Conservation (phyloP, 23 tunicate species). For the Styela clava region DNA sequence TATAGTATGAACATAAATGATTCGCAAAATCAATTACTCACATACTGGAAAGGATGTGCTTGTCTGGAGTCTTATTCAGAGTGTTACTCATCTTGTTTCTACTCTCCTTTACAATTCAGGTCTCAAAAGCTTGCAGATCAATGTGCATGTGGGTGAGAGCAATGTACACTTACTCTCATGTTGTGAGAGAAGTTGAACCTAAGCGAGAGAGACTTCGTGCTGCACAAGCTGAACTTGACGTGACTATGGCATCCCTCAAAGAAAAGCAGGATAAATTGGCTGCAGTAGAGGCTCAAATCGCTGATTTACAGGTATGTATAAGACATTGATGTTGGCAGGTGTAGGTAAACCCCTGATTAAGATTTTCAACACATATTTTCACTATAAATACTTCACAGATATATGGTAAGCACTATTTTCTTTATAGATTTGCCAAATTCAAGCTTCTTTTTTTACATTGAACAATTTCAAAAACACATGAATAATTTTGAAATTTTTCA, state of each 20-base stretch:
- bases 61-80: no score
- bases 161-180: conserved; percentile 95
- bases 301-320: conserved; percentile 70
- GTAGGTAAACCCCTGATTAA: no score
- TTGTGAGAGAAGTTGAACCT: conserved; percentile 94
- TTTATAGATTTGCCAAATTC: no score
- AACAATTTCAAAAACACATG: no score
- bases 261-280: conserved; percentile 91
- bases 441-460: no score
- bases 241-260: conserved; percentile 80
- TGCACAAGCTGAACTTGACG: conserved; percentile 93
- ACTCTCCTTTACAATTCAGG: conserved; percentile 30
- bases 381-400: background rate
- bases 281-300: conserved; percentile 79
- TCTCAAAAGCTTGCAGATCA: conserved; percentile 94
- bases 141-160: conserved; percentile 99
- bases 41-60: no score
- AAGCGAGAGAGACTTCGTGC: conserved; percentile 78
- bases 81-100: no score
- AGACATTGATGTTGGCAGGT: no score
- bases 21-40: no score
- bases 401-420: no score
- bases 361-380: background rate
- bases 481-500: no score
- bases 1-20: no score